Evolutionary conservation across 2,888 invertebrate genomes (phyloP), one percentile per base, ranked within the genome.

Genomic region (Plemyria rubiginata): DNA sequence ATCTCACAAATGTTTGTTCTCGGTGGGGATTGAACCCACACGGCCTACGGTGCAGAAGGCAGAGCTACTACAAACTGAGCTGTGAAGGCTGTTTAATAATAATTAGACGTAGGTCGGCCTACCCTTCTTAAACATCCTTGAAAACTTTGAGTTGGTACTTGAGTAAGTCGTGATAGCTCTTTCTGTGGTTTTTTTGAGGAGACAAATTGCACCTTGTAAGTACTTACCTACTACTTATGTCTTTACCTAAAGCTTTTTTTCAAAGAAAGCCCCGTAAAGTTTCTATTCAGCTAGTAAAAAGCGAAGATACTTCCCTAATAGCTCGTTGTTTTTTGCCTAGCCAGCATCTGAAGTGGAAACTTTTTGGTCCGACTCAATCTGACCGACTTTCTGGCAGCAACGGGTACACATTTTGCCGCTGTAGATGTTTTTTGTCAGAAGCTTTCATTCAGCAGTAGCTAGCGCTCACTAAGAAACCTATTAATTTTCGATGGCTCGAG

Each of bases 321-420:
- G 51, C 41, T 36, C 15, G 50, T 56, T 22, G 11, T 55, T 61
- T 70, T 75, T 74, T 74, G 64, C 70, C 69, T 73, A 69, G 70
- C 70, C 68, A 66, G 70, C 76, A 74, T 78, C 71, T 70, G 70
- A 75, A 80, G 75, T 71, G 67, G 71, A 72, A 79, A 81, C 77
- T 78, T 85, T 82, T 80, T 78, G 71, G 77, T 60, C 70, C 66
- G 74, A 65, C 60, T 69, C 60, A 50, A 71, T 73, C 72, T 78
- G 82, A 73, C 82, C 81, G 82, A 84, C 78, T 82, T 84, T 80
- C 75, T 71, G 68, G 73, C 66, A 67, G 66, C 78, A 76, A 76
- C 77, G 74, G 75, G 73, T 82, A 79, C 75, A 79, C 79, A 74
- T 78, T 79, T 75, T 70, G 68, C 71, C 70, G 65, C 71, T 68